Base-by-base conservation (phyloP, 1,140 invertebrate species). In the Hyles vespertilio region DNA sequence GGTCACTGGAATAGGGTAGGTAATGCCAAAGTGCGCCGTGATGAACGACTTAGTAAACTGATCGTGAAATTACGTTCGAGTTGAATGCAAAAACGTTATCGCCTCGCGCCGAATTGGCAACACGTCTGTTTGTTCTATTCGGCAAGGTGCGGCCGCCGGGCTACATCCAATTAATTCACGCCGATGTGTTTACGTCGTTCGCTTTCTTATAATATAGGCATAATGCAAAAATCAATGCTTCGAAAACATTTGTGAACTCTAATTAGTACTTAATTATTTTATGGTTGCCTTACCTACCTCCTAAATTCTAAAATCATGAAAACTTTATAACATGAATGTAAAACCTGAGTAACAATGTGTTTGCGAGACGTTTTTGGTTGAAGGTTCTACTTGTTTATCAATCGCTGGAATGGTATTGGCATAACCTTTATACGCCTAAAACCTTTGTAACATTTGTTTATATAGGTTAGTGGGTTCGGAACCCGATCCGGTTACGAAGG, bases 1-100 rank as follows among this genome's bases (percentile, higher is more conserved):
- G 84, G 84, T 86, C 84, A 81, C 52, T 63, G 67, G 69, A 82
- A 80, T 75, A 69, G 77, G 72, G 75, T 77, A 75, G 68, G 79
- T 76, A 73, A 72, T 69, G 71, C 69, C 72, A 71, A 67, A 70
- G 66, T 56, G 63, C 61, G 59, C 55, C 36, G 65, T 70, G 67
- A 74, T 67, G 64, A 73, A 73, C 63, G 61, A 66, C 43, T 60
- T 10, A 66, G 63, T 60, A 68, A 67, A 64, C 61, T 47, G 51
- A 63, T 69, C 67, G 61, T 68, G 69, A 73, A 70, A 63, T 52
- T 61, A 65, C 9, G 49, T 60, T 48, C 7, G 57, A 34, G 12
- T 32, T 32, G 12, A 54, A 54, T 54, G 52, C 36, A 43, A 54
- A 54, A 44, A 44, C 43, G 34, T 54, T 54, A 54, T 12, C 43